Base-by-base conservation (phyloP, 2,797 vertebrate genomes). In the Coregonus sp. region DNA sequence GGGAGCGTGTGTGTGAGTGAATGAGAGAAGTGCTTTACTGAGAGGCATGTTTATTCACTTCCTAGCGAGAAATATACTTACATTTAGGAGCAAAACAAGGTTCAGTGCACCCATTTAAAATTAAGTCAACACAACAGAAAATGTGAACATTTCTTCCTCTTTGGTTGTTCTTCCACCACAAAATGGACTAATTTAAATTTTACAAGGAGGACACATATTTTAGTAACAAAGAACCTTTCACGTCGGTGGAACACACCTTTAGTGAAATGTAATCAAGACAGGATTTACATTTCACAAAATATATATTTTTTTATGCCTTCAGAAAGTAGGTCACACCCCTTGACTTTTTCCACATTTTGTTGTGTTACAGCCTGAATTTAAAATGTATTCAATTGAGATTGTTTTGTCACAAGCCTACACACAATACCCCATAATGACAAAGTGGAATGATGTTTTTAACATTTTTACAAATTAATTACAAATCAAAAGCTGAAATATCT, bases 1-100 rank as follows among this genome's bases (percentile, higher is more conserved):
- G 63, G 72, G 80, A 78, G 31, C 50, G 25, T 25, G 25, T 25
- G 25, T 25, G 70, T 1, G 4, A 52, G 11, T 52, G n/a, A 72
- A 20, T 33, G 18, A 37, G 31, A 7, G 16, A 73, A 65, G 56
- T 37, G 70, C 15, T 68, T 67, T 69, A 66, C 66, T 77, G 59
- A 77, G 78, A 78, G 70, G 71, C 69, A 4, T 72, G 75, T 81
- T 84, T 37, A 73, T 82, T 84, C 80, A 74, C 79, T 82, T 80
- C 18, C 25, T 72, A 1, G 50, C 14, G 25, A 29, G 20, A 52
- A 72, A 20, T 50, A 52, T 16, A 72, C 50, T 52, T 40, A 40
- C 1, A 40, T 40, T 40, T 40, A 9, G 40, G 2, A 40, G 7
- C 7, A 40, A 40, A 40, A 40, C 7, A 40, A 9, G 50, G 69